These are phyloP conservation scores for Synodontis membranacea DNA, from an alignment of 2,113 vertebrate genomes.

Conservation along the genomic window DNA sequence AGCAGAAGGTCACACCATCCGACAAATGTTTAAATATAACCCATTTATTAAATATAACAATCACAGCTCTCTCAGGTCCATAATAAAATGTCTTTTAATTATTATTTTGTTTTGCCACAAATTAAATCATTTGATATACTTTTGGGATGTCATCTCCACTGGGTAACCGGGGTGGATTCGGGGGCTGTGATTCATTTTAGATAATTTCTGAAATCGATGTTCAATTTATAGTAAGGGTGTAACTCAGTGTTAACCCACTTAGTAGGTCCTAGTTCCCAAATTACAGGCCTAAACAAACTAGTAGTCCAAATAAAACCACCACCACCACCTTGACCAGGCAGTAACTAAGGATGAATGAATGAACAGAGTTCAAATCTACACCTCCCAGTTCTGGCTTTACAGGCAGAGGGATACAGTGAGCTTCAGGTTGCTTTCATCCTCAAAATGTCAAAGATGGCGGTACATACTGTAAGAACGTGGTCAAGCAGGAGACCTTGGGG, in stretches of 20 bases:
- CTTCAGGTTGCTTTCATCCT: too few relatives aligned
- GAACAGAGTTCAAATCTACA: too few relatives aligned
- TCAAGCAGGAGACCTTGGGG: too few relatives aligned
- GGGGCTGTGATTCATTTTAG: background rate
- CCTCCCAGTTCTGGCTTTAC: too few relatives aligned
- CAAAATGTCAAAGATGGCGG: too few relatives aligned
- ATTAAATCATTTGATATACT: background rate
- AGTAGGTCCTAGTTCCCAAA: too few relatives aligned
- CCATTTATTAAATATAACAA: background rate
- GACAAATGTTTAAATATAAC: background rate
- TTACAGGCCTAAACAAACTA: too few relatives aligned
- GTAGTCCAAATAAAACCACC: background rate
- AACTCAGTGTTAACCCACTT: background rate
- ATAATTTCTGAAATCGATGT: background rate
- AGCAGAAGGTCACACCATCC: background rate
- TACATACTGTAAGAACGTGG: too few relatives aligned
- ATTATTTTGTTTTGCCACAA: background rate
- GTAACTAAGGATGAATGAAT: background rate
- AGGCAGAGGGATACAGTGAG: too few relatives aligned
- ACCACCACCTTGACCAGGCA: background rate
- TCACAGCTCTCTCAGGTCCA: background rate
- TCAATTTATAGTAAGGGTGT: background rate
- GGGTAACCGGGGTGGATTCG: background rate
- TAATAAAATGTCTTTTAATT: background rate
- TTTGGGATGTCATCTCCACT: background rate